Percentiles rank a stretch among this genome's conserved stretches.
phyloP scores from a whole-genome alignment of 2,888 invertebrate genomes.

The Poecilus cupreus region DNA sequence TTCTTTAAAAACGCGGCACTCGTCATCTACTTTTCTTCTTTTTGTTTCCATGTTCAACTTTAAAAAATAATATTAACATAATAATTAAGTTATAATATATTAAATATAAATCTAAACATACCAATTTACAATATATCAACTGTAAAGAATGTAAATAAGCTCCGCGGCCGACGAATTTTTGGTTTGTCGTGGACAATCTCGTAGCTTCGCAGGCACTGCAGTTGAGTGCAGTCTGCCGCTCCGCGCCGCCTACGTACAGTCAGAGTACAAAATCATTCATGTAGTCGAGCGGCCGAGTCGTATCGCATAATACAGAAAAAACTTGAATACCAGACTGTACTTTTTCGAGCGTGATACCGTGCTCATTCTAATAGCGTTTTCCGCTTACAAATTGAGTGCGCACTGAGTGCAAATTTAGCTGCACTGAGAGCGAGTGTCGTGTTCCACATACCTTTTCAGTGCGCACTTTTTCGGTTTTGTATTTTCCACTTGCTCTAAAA shows the following conservation, averaged over 20 bases:
- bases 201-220: not conserved
- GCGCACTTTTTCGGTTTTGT: no score
- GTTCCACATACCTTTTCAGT: no score
- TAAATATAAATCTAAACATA: constrained; percentile 22
- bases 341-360: constrained; percentile 3
- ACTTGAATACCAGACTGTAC: constrained; percentile 3
- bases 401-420: no score
- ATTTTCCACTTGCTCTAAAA: no score
- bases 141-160: not conserved
- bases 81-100: constrained; percentile 23
- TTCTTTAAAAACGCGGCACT: constrained; percentile 37
- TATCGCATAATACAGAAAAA: not conserved
- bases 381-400: no score
- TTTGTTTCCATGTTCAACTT: constrained; percentile 16
- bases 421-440: no score
- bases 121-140: not conserved
- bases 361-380: constrained; percentile 3
- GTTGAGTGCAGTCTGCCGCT: constrained; percentile 3
- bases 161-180: not conserved
- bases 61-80: constrained; percentile 27
- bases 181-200: not conserved
- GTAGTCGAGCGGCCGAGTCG: not conserved
- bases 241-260: constrained; percentile 1
- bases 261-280: constrained; percentile 2
- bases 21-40: constrained; percentile 34